Base-by-base conservation (phyloP, 1,140 invertebrate species). In the Spodoptera frugiperda region DNA sequence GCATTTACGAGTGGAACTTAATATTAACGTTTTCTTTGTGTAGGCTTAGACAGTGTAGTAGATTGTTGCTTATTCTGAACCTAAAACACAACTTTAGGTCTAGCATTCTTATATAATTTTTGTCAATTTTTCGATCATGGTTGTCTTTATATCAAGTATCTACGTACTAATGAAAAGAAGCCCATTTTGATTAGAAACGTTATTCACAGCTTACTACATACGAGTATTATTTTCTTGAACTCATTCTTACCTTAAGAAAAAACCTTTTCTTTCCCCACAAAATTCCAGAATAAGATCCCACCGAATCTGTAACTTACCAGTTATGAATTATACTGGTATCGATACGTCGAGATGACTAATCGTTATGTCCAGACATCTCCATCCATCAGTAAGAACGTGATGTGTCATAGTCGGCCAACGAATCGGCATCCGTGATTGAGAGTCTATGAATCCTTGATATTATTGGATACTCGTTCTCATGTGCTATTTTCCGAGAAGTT, bases 381-480 rank as follows among this genome's bases (percentile, higher is more conserved):
- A 83, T 83, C 81, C 49, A 83, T 81, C 81, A 83, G 30, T 48
- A 4, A 33, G 25, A 80, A 80, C 78, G 75, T 80, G 81, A 78
- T 82, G 78, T 80, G 81, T 83, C 81, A 83, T 83, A 80, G 51
- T 80, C 76, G 55, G 19, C 30, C 68, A 72, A 53, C 33, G 75
- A 82, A 76, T 77, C 68, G 76, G 57, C 46, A 53, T 76, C 21
- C 53, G 77, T 74, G 70, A 80, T 82, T 78, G 80, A 82, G 70
- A 54, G 75, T 54, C 72, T 44, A 74, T 74, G 75, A 75, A 79
- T 79, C 74, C 78, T 77, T 78, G 74, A 82, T 63, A 63, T 79
- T 75, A 77, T 57, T 70, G 77, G 63, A 39, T 61, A 68, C 48
- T 49, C 25, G 71, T 67, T 46, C 68, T 55, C 51, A 74, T 73